Base-by-base conservation (phyloP, 1,140 invertebrate genomes). In the Bradysia coprophila region DNA sequence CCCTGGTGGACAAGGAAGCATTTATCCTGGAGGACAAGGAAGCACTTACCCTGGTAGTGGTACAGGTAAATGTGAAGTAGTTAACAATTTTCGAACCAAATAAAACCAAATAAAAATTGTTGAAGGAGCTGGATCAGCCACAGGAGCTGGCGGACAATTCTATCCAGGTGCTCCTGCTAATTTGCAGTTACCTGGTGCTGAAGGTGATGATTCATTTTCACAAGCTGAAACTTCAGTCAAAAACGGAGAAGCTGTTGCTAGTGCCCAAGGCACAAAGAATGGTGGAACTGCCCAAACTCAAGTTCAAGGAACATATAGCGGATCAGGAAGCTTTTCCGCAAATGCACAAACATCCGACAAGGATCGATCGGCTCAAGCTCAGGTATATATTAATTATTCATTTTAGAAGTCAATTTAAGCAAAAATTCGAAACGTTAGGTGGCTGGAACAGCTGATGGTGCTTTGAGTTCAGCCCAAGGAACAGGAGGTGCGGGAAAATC, bases 271-370 rank as follows among this genome's bases (percentile, higher is more conserved):
- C 19, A 74, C 68, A 49, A 76, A 72, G 48, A 71, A 71, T 20
- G 71, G 73, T 45, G 81, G 78, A 19, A 72, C 72, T 11, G 75
- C 81, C 0, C 79, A 86, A 53, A 78, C 81, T 3, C 78, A 84
- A 63, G 80, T 87, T 2, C 77, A 73, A 21, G 83, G 83, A 16
- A 76, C 71, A 1, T 84, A 86, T 52, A 73, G 69, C 16, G 77
- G 78, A 6, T 66, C 69, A 38, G 81, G 81, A 32, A 75, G 78
- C 6, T 87, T 86, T 53, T 79, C 77, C 45, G 83, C 82, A 11
- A 80, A 81, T 58, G 82, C 83, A 22, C 78, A 81, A 58, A 80
- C 79, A 4, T 77, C 72, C 31, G 83, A 85, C 43, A 69, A 65
- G 19, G 74, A 75, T 45, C 75, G 78, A 55, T 76, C 76, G 42